Conservation (phyloP, 2,888 invertebrate species). For the Linnaemya vulpina region DNA sequence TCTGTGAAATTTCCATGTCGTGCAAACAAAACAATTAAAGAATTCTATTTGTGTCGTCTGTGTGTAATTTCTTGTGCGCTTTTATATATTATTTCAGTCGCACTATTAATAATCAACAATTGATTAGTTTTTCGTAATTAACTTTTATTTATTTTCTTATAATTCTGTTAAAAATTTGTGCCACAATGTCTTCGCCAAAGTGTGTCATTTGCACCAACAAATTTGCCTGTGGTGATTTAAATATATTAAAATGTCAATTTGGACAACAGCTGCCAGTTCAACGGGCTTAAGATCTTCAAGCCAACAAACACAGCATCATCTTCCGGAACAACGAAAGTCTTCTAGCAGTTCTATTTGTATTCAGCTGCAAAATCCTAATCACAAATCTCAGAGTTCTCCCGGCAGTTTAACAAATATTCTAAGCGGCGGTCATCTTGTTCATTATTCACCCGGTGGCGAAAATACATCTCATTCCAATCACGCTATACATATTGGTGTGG, state of each 20-base stretch:
- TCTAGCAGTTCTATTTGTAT: constrained; percentile 24
- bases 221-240: constrained; percentile 4
- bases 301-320: constrained; percentile 55
- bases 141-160: constrained; percentile 24
- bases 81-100: constrained; percentile 14
- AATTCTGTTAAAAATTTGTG: constrained; percentile 15
- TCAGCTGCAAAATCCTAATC: constrained; percentile 25
- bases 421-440: constrained; percentile 60
- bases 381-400: constrained; percentile 59
- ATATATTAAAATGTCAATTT: constrained; percentile 85
- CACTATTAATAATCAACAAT: constrained; percentile 48
- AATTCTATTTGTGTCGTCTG: constrained; percentile 29
- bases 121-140: constrained; percentile 29
- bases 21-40: background rate
- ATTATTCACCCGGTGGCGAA: constrained; percentile 63
- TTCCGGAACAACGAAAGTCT: constrained; percentile 43
- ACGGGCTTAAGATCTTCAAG: constrained; percentile 84
- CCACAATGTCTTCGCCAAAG: constrained; percentile 58
- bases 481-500: constrained; percentile 66
- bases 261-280: constrained; percentile 86
- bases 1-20: constrained; percentile 27
- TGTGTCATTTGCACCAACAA: constrained; percentile 20
- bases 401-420: constrained; percentile 64
- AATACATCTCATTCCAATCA: constrained; percentile 66
- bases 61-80: constrained; percentile 38